A percentile compares a stretch with the other conserved stretches of the same genome.
Evolutionary conservation across 2,113 vertebrate genomes (phyloP).

Genomic region (Poeciliopsis occidentalis): DNA sequence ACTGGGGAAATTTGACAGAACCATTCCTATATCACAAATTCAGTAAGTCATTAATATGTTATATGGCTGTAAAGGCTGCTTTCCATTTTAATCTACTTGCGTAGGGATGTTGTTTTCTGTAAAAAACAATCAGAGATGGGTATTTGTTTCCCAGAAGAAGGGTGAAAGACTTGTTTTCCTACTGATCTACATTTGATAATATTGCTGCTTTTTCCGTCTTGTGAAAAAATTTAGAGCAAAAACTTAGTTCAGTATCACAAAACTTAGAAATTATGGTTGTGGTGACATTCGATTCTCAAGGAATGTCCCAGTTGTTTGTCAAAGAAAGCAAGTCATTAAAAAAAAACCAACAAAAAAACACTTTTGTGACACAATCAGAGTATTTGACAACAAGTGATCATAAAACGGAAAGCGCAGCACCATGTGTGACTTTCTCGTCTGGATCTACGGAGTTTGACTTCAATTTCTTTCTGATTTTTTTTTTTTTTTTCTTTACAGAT

Average conservation of each 20-base stretch:
- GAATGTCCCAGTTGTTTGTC: not conserved
- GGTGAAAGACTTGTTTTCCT: not conserved
- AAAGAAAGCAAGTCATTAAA: not conserved
- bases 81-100: slow-evolving; percentile 59
- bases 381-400: not conserved
- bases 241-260: not conserved
- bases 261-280: not conserved
- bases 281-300: not conserved
- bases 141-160: slow-evolving; percentile 34
- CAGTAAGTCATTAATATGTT: slow-evolving; percentile 65
- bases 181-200: slow-evolving; percentile 38
- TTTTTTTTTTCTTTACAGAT: not conserved
- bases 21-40: slow-evolving; percentile 51
- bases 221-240: not conserved
- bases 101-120: slow-evolving; percentile 43
- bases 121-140: slow-evolving; percentile 39
- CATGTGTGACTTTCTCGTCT: not conserved
- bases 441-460: not conserved
- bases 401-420: not conserved
- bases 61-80: slow-evolving; percentile 53
- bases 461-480: not conserved
- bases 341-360: not conserved
- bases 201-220: slow-evolving; percentile 16
- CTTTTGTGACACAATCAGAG: not conserved
- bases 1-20: slow-evolving; percentile 64